A percentile compares a stretch with the other conserved stretches of the same genome.
Evolutionary conservation across 2,888 invertebrate genomes (phyloP).

Genomic region (Dynastes hyllus): DNA sequence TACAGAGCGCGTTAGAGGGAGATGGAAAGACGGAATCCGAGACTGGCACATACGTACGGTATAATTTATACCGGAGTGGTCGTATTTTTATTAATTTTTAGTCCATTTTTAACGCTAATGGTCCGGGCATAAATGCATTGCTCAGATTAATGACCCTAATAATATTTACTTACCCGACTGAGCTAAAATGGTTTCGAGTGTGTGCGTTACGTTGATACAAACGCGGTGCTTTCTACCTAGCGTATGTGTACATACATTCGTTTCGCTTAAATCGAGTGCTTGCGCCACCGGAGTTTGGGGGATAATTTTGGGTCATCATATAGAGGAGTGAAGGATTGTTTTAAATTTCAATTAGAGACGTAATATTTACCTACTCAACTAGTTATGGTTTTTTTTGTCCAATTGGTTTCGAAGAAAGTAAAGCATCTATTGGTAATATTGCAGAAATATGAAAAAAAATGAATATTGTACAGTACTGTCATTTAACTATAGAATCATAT

Average conservation of each 20-base stretch:
- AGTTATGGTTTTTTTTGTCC: too few relatives aligned
- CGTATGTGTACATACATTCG: background rate
- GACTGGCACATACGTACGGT: conserved; percentile 44
- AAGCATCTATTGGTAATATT: too few relatives aligned
- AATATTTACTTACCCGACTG: conserved; percentile 59
- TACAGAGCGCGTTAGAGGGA: conserved; percentile 47
- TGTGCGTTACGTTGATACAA: background rate
- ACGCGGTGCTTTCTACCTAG: too few relatives aligned
- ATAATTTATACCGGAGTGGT: conserved; percentile 53
- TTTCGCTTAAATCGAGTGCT: conserved; percentile 17
- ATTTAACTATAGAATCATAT: too few relatives aligned
- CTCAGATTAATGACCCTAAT: conserved; percentile 61
- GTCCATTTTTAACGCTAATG: conserved; percentile 64
- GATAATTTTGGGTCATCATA: background rate
- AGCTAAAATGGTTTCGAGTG: conserved; percentile 30
- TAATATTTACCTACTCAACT: background rate
- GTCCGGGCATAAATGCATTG: conserved; percentile 60
- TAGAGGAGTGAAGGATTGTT: background rate
- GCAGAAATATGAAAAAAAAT: too few relatives aligned
- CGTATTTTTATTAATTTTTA: conserved; percentile 65
- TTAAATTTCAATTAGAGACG: background rate
- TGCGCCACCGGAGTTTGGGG: background rate
- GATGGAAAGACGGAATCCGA: background rate
- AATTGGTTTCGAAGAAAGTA: too few relatives aligned
- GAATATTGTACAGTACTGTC: too few relatives aligned